A percentile compares a stretch with the other conserved stretches of the same genome.
phyloP scores from a whole-genome alignment of 2,797 vertebrate species.

The Uromys caudimaculatus region DNA sequence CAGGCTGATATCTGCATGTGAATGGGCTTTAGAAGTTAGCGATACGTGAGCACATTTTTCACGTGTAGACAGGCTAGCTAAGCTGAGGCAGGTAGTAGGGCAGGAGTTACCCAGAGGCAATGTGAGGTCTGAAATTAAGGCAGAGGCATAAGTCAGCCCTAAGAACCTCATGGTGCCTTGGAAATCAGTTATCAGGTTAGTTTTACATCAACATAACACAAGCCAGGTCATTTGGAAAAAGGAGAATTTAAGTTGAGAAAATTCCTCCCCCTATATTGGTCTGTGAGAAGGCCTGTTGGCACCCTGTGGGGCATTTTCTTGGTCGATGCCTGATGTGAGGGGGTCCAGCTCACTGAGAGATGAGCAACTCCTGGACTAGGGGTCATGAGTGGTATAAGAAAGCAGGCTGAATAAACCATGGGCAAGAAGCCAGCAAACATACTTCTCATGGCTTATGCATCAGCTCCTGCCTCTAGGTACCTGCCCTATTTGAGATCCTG shows the following conservation, averaged over 20 bases:
- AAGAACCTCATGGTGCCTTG: background rate
- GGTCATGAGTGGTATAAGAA: background rate
- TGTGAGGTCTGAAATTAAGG: background rate
- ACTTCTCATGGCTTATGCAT: background rate
- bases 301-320: background rate
- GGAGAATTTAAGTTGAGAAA: background rate
- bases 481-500: background rate
- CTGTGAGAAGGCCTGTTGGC: background rate
- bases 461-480: too few relatives aligned
- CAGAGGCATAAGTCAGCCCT: background rate
- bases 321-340: too few relatives aligned
- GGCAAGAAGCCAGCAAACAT: background rate
- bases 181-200: background rate
- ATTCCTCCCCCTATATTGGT: background rate
- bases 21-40: background rate
- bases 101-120: background rate
- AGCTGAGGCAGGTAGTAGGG: background rate
- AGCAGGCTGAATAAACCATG: background rate
- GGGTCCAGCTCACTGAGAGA: background rate
- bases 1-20: background rate
- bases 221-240: background rate
- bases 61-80: background rate
- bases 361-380: background rate
- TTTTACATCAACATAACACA: background rate
- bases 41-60: background rate